Evolutionary conservation across 2,113 vertebrate species (phyloP).

Genomic region (Chauna torquata): DNA sequence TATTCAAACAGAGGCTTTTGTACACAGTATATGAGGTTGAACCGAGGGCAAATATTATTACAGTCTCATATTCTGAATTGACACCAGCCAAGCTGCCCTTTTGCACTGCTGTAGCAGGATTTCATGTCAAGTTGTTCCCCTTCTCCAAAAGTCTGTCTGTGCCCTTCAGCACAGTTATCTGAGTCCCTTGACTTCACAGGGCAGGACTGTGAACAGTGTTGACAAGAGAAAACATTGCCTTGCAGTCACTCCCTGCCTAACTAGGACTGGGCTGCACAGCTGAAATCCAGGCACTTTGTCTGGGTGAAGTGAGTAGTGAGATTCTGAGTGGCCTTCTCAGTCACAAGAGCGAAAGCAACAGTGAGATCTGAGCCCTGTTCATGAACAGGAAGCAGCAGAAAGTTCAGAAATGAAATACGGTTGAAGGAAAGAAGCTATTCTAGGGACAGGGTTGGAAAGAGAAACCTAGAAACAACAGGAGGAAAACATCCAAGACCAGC

Average conservation of each 20-base stretch:
- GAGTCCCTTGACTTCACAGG: background rate
- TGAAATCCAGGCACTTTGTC: background rate
- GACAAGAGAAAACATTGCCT: background rate
- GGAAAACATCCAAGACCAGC: background rate
- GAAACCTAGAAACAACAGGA: background rate
- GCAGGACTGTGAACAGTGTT: background rate
- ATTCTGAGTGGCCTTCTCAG: background rate
- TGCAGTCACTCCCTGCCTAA: background rate
- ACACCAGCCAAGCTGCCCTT: constrained; percentile 25
- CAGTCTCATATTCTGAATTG: constrained; percentile 47
- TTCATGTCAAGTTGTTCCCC: background rate
- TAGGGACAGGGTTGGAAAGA: background rate
- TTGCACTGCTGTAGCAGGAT: background rate
- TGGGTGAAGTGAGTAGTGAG: background rate
- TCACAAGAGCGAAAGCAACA: background rate
- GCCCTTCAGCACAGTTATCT: background rate
- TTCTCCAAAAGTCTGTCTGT: background rate
- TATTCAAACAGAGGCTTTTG: constrained; percentile 60
- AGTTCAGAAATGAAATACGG: background rate
- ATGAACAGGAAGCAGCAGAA: background rate
- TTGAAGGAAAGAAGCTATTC: background rate
- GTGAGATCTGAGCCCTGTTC: background rate
- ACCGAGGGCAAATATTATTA: constrained; percentile 66
- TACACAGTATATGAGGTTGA: constrained; percentile 47
- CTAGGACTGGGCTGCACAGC: background rate